phyloP scores from a whole-genome alignment of 2,113 vertebrate species.

The Tenebrosternarchus preto region DNA sequence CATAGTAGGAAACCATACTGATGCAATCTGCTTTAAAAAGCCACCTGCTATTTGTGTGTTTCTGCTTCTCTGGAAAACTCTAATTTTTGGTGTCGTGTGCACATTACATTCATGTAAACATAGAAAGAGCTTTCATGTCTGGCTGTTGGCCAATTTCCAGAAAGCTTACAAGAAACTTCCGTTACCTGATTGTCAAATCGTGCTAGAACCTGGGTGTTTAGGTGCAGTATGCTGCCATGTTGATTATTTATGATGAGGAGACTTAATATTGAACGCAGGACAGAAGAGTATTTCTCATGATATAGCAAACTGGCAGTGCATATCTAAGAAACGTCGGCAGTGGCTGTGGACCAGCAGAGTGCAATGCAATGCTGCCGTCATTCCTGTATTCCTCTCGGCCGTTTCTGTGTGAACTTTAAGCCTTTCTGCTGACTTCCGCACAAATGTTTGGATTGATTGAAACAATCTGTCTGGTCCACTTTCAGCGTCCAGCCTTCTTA shows the following conservation, averaged over 20 bases:
- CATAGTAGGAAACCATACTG: slow-evolving; percentile 29
- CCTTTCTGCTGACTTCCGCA: slow-evolving; percentile 27
- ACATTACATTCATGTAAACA: not conserved
- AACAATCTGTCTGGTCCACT: no score
- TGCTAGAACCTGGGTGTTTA: not conserved
- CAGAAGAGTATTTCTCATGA: no score
- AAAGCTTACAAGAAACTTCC: not conserved
- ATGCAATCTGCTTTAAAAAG: slow-evolving; percentile 28
- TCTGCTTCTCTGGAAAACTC: slow-evolving; percentile 2
- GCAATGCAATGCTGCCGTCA: not conserved
- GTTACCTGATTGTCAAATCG: not conserved
- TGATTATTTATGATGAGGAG: not conserved
- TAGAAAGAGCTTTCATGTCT: not conserved
- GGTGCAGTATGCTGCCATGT: no score
- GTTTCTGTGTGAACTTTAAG: slow-evolving; percentile 27
- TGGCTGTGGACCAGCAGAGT: not conserved
- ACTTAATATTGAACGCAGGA: no score
- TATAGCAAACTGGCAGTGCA: not conserved
- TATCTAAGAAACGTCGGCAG: not conserved
- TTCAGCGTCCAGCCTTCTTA: no score
- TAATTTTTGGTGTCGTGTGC: not conserved
- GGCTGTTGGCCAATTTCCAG: slow-evolving; percentile 1
- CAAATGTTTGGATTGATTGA: slow-evolving; percentile 41
- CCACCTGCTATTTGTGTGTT: not conserved
- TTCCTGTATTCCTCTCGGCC: not conserved